Conservation (phyloP, 1,140 invertebrate genomes). For the Fopius arisanus region DNA sequence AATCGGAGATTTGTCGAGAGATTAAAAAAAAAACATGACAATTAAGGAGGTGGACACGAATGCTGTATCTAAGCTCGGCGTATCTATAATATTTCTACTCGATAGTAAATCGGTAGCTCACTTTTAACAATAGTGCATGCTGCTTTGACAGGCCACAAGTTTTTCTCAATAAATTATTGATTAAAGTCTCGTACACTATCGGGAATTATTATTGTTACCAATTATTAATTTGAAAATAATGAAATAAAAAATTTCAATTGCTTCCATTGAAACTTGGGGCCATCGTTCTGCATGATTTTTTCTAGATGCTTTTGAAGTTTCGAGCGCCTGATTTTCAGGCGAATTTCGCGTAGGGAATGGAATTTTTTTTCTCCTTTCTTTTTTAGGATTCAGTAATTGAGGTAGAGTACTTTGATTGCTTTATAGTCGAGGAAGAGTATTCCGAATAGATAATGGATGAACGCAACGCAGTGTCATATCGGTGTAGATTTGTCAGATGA, state of each 20-base stretch:
- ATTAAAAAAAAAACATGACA: not conserved
- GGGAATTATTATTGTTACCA: no score
- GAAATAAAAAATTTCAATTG: not conserved
- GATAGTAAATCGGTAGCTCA: slow-evolving; percentile 64
- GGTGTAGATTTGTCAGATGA: not conserved
- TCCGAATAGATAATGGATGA: not conserved
- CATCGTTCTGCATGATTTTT: slow-evolving; percentile 23
- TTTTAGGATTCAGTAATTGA: not conserved
- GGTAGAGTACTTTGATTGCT: slow-evolving; percentile 12
- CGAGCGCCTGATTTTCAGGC: not conserved
- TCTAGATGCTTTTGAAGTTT: not conserved
- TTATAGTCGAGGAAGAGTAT: not conserved
- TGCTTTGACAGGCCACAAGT: slow-evolving; percentile 56
- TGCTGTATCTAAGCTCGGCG: slow-evolving; percentile 65
- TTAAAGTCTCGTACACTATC: no score
- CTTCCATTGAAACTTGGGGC: slow-evolving; percentile 33
- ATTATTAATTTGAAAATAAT: no score
- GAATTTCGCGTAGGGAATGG: not conserved
- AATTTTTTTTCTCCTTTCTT: not conserved
- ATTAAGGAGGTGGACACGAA: slow-evolving; percentile 58
- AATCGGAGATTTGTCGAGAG: not conserved
- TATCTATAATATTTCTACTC: slow-evolving; percentile 62
- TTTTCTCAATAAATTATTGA: slow-evolving; percentile 29
- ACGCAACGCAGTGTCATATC: slow-evolving; percentile 32
- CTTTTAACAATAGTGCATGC: slow-evolving; percentile 66